A percentile compares a stretch with the other conserved stretches of the same genome.
phyloP scores from a whole-genome alignment of 1,140 invertebrate genomes.

The Drosophila equinoxialis region DNA sequence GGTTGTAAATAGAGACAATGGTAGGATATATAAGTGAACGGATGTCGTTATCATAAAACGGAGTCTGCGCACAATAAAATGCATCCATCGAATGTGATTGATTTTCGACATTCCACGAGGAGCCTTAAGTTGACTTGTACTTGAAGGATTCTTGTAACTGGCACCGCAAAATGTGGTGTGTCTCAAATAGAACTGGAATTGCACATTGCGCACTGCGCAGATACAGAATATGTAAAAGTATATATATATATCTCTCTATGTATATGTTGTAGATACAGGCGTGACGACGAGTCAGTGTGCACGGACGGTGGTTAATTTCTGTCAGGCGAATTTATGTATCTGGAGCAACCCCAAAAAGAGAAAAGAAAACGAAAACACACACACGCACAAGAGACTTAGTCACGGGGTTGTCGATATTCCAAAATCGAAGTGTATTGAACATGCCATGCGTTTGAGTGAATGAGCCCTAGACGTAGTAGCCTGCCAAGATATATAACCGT shows the following conservation, averaged over 20 bases:
- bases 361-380: background rate
- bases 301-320: constrained; percentile 58
- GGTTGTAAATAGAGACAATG: constrained; percentile 27
- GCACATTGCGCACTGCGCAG: constrained; percentile 49
- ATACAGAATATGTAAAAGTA: constrained; percentile 17
- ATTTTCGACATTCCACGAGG: constrained; percentile 43
- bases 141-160: constrained; percentile 31
- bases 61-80: constrained; percentile 66
- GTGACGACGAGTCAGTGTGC: constrained; percentile 12
- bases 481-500: constrained; percentile 67
- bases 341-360: constrained; percentile 59
- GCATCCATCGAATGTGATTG: constrained; percentile 62
- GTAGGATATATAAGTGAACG: background rate
- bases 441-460: constrained; percentile 27
- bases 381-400: too few relatives aligned
- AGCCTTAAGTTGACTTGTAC: background rate
- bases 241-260: background rate
- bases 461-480: constrained; percentile 3
- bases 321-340: constrained; percentile 64
- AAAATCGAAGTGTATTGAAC: constrained; percentile 57
- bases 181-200: constrained; percentile 7
- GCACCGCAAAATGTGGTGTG: constrained; percentile 24
- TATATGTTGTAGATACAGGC: constrained; percentile 16
- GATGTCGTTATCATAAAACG: constrained; percentile 25
- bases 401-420: constrained; percentile 29